Percentiles rank a stretch among this genome's conserved stretches.
phyloP scores from a whole-genome alignment of 2,797 vertebrate species.

The Emydoidea blandingii region DNA sequence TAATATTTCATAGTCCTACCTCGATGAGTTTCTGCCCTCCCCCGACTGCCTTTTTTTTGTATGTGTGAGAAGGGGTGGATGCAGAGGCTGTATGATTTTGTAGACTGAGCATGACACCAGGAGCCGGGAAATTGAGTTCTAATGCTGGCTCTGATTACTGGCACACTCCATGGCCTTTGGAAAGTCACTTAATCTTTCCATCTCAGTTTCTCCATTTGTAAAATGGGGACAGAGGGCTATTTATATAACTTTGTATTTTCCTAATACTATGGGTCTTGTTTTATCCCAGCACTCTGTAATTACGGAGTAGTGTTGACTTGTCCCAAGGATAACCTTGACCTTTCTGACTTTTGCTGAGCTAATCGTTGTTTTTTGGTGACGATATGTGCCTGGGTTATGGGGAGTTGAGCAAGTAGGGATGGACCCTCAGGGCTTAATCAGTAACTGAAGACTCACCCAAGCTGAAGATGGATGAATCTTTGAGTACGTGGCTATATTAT shows the following conservation, averaged over 20 bases:
- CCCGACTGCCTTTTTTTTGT: too few relatives aligned
- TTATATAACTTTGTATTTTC: slow-evolving; percentile 55
- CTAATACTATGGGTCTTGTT: slow-evolving; percentile 29
- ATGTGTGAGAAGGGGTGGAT: neutral
- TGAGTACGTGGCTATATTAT: neutral
- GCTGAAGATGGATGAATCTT: rapidly evolving
- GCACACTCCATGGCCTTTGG: neutral
- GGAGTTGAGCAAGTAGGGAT: neutral
- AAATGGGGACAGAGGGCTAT: slow-evolving; percentile 58
- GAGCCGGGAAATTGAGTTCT: slow-evolving; percentile 29
- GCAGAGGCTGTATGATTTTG: neutral
- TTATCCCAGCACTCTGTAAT: rapidly evolving
- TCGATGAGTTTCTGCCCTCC: neutral
- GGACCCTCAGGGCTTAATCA: neutral
- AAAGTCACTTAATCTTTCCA: slow-evolving; percentile 49
- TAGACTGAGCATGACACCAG: neutral
- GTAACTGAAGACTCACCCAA: neutral
- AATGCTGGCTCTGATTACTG: slow-evolving; percentile 28
- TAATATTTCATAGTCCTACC: neutral
- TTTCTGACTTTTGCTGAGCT: slow-evolving; percentile 6
- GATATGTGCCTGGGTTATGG: rapidly evolving
- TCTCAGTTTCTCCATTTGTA: slow-evolving; percentile 36
- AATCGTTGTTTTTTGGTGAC: neutral
- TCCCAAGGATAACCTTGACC: slow-evolving; percentile 12
- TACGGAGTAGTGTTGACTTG: neutral